phyloP scores from a whole-genome alignment of 1,140 invertebrate species.

The Mercenaria mercenaria region DNA sequence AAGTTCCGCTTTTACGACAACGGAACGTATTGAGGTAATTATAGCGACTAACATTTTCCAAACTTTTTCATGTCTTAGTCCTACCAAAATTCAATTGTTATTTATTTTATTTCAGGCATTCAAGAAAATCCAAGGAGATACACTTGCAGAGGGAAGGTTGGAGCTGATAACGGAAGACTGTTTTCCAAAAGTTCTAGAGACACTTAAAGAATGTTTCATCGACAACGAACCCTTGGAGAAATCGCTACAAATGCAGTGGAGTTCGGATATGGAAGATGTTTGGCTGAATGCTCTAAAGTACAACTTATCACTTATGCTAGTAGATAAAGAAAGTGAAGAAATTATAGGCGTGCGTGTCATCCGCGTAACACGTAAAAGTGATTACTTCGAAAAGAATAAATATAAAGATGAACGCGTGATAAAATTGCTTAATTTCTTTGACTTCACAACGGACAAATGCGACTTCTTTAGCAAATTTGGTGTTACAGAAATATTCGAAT shows the following conservation, averaged over 20 bases:
- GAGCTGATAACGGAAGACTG: neutral
- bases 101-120: slow-evolving; percentile 2
- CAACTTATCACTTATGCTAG: neutral
- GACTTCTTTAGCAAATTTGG: neutral
- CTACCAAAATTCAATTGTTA: too few relatives aligned
- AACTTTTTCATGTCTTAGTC: neutral
- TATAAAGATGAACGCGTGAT: neutral
- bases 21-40: neutral
- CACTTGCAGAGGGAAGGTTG: neutral
- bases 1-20: too few relatives aligned
- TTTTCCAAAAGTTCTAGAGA: neutral
- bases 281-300: neutral
- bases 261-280: neutral
- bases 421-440: neutral
- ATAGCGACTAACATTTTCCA: neutral
- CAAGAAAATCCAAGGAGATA: neutral
- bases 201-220: neutral
- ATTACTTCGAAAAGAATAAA: neutral
- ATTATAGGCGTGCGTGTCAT: neutral
- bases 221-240: neutral
- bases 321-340: neutral
- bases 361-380: neutral
- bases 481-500: neutral
- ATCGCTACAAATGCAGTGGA: neutral
- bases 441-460: neutral